Evolutionary conservation across 2,113 vertebrate genomes (phyloP), one percentile per base, ranked within the genome.

Genomic region (Sialia sialis): DNA sequence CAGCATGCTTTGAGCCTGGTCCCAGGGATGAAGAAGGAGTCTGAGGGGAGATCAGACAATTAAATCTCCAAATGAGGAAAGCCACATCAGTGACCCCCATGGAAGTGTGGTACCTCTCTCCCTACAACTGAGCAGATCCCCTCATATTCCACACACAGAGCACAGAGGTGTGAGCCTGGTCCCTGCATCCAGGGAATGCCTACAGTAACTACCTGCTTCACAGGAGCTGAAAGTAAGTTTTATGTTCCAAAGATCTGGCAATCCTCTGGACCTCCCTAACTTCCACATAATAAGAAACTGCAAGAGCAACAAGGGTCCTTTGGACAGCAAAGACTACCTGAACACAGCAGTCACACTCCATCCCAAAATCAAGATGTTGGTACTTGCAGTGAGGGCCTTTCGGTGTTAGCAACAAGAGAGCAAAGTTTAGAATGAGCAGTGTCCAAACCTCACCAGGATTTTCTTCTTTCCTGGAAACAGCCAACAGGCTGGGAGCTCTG

Each of bases 91-190:
- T 13, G 46, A 17, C 36, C 9, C 9, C 29, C 3, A 15, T 32
- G 41, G 55, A n/a, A 70, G 18, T 26, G 12, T 23, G 25, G 20
- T 21, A 39, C 6, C 55, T 66, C 64, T 41, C 14, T 52, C 4
- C 18, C 58, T 52, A 15, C 4, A 30, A 51, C 29, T 25, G 14
- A 85, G 69, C 34, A 78, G 29, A 58, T 32, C 13, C 27, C 52
- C 16, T 7, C 0, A 1, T 12, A 30, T 22, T 66, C 55, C 29
- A 38, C 4, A 38, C 4, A 5, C 44, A 20, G 5, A 25, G 12
- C 58, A 34, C 4, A 10, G 34, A n/a, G 17, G 15, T 21, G 18
- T n/a, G 18, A 88, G 39, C 43, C 39, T 3, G 6, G 21, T 27
- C 27, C 14, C 55, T 51, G 29, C 0, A 0, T 51, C 18, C 29